phyloP scores from a whole-genome alignment of 2,113 vertebrate genomes.

The Pygathrix nemaeus region DNA sequence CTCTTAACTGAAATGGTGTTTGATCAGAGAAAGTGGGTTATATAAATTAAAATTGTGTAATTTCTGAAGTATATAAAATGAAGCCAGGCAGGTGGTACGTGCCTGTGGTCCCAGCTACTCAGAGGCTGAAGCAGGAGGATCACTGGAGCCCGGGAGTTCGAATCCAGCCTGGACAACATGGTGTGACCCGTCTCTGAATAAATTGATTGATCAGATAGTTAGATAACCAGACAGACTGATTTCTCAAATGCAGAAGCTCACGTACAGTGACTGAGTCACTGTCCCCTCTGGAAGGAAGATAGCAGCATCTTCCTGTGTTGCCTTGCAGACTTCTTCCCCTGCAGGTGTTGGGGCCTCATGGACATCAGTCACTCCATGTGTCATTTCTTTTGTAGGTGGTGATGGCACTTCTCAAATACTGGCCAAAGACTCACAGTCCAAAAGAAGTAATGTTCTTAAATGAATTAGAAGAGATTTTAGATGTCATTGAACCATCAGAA shows the following conservation, averaged over 20 bases:
- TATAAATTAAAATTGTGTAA: background rate
- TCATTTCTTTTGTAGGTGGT: slow-evolving; percentile 88
- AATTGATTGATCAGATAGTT: too few species aligned
- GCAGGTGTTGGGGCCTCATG: rapidly evolving
- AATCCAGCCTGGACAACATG: background rate
- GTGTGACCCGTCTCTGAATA: background rate
- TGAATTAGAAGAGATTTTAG: slow-evolving; percentile 97
- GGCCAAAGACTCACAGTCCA: slow-evolving; percentile 99
- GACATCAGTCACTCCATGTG: background rate
- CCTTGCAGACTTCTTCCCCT: rapidly evolving
- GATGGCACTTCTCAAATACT: slow-evolving; percentile 98
- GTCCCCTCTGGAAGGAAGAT: background rate
- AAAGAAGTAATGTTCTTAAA: slow-evolving; percentile 99
- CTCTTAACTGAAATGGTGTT: background rate
- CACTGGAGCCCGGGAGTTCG: background rate
- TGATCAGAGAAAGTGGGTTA: background rate
- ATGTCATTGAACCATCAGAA: slow-evolving; percentile 98
- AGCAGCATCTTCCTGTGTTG: background rate
- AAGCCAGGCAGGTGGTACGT: background rate
- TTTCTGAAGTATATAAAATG: background rate
- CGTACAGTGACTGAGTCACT: rapidly evolving
- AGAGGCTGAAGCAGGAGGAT: background rate
- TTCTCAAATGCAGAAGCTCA: background rate
- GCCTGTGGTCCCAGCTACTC: background rate
- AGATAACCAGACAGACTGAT: background rate